Percentiles rank a stretch among this genome's conserved stretches.
Evolutionary conservation across 1,140 invertebrate genomes (phyloP).

Genomic region (Ooceraea biroi): DNA sequence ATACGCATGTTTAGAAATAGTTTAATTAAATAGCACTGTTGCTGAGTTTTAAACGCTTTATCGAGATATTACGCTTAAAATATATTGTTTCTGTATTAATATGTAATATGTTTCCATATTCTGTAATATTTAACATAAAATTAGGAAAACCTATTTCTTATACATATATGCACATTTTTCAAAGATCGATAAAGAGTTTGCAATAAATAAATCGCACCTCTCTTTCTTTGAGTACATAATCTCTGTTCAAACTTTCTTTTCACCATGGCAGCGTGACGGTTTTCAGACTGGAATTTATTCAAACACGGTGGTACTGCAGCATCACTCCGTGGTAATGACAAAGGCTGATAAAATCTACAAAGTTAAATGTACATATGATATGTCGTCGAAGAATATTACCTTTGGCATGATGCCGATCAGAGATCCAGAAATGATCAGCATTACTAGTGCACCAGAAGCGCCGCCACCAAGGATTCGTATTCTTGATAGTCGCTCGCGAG

Average conservation of each 20-base stretch:
- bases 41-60: slow-evolving; percentile 1
- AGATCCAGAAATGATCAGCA: slow-evolving; percentile 97
- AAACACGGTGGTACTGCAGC: slow-evolving; percentile 97
- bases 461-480: slow-evolving; percentile 97
- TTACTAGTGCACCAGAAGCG: slow-evolving; percentile 97
- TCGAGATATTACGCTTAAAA: neutral
- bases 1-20: neutral
- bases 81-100: no score
- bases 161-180: neutral
- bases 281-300: slow-evolving; percentile 96
- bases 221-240: slow-evolving; percentile 49
- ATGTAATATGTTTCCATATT: no score
- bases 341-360: slow-evolving; percentile 99
- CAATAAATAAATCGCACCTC: neutral
- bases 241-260: slow-evolving; percentile 69
- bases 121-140: no score
- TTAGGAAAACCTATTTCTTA: neutral
- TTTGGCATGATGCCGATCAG: slow-evolving; percentile 99
- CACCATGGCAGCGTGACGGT: slow-evolving; percentile 78
- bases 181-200: slow-evolving; percentile 22
- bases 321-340: slow-evolving; percentile 98
- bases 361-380: slow-evolving; percentile 98
- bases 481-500: slow-evolving; percentile 92
- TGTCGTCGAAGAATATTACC: slow-evolving; percentile 98
- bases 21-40: neutral